Conservation (phyloP, 2,888 invertebrate genomes). For the Cephus sareptanus region DNA sequence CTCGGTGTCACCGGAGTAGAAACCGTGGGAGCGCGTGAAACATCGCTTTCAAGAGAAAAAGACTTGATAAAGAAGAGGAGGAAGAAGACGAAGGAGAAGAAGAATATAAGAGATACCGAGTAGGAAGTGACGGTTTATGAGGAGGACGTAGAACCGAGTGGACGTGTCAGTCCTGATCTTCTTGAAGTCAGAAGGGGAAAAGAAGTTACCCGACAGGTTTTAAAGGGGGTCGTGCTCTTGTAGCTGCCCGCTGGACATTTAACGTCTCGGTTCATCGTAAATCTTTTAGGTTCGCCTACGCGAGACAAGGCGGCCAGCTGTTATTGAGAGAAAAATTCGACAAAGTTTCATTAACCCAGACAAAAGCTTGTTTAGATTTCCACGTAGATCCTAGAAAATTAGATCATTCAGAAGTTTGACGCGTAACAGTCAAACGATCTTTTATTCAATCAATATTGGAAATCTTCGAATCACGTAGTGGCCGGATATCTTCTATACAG, state of each 20-base stretch:
- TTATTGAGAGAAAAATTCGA: neutral
- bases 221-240: slow-evolving; percentile 35
- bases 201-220: slow-evolving; percentile 52
- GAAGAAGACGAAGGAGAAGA: neutral
- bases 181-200: slow-evolving; percentile 20
- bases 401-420: neutral
- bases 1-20: neutral
- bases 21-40: neutral
- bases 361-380: neutral
- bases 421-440: no score
- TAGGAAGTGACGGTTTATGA: slow-evolving; percentile 1
- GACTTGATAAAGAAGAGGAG: neutral
- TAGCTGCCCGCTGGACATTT: slow-evolving; percentile 28
- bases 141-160: slow-evolving; percentile 18
- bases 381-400: neutral
- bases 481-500: neutral
- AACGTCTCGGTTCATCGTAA: slow-evolving; percentile 27
- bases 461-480: slow-evolving; percentile 27
- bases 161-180: slow-evolving; percentile 13
- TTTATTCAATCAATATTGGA: neutral
- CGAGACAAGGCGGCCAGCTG: neutral
- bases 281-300: slow-evolving; percentile 11
- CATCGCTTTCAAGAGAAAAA: neutral
- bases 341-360: neutral
- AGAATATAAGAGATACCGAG: slow-evolving; percentile 1